Conservation (phyloP, 2,113 vertebrate species). For the Microcebus lehilahytsara region DNA sequence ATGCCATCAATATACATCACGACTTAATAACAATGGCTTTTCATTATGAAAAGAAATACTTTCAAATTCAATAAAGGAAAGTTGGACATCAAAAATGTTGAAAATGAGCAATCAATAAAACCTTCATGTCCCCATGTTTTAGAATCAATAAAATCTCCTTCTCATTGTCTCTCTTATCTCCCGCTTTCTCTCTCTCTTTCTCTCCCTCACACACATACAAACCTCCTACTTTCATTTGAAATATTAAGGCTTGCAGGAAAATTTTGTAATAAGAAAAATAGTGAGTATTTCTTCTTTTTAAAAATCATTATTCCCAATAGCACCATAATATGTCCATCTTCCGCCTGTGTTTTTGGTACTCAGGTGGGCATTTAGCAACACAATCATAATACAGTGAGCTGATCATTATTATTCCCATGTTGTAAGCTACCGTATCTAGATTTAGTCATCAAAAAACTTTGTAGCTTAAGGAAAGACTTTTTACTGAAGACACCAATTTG, state of each 20-base stretch:
- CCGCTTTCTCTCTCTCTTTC: background rate
- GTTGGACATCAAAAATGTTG: background rate
- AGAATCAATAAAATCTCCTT: background rate
- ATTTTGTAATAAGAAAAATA: background rate
- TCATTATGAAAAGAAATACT: background rate
- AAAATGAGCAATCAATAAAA: conserved; percentile 7
- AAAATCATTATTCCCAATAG: background rate
- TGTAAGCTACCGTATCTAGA: conserved; percentile 33
- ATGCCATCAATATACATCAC: background rate
- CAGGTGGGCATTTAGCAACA: background rate
- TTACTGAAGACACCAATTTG: conserved; percentile 54
- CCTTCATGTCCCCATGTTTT: background rate
- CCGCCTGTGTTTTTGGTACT: background rate
- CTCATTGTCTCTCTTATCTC: background rate
- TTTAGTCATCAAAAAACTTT: conserved; percentile 33
- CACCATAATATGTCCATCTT: background rate
- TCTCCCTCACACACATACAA: background rate
- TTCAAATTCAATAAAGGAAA: conserved; percentile 2
- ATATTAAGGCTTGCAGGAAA: background rate
- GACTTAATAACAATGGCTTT: background rate
- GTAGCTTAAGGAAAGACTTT: conserved; percentile 21
- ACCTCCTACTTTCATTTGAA: background rate
- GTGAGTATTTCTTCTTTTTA: background rate
- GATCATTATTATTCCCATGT: background rate
- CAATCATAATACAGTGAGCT: background rate